Base-by-base conservation (phyloP, 1,140 invertebrate species). In the Kradibia gibbosae region DNA sequence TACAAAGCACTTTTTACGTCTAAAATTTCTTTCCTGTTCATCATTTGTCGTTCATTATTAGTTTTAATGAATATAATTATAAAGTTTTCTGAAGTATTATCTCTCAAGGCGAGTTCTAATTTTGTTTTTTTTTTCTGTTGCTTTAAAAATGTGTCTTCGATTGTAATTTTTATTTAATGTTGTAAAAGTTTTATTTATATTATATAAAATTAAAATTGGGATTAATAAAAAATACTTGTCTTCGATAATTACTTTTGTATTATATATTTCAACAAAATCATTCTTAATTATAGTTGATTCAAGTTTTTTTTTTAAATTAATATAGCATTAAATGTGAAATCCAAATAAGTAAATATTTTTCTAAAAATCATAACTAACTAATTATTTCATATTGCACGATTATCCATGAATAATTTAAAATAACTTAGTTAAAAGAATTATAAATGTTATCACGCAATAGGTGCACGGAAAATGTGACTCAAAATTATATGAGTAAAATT, bases 181-280 rank as follows among this genome's bases (percentile, higher is more conserved):
- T 85, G 83, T 85, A 82, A 88, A 86, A 85, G 85, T 87, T 82
- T 86, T 89, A 89, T 89, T 89, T 89, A 89, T 88, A 86, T 78
- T 83, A 85, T 83, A 84, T 86, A 83, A 78, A 77, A 78, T 77
- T 85, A 86, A 87, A 76, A 86, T 85, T 88, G 87, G 86, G 85
- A 85, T 87, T 85, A 89, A 88, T 89, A 88, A 89, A 89, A 71
- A 79, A 87, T 85, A 88, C 84, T 83, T 86, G 78, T 84, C 83
- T 82, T 84, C 79, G 81, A 50, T 57, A 76, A 73, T 39, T 48
- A 7, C 3, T 31, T 28, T 25, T 48, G 31, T 25, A 70, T 45
- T 65, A 36, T 4, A 36, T 65, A 65, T 34, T 36, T 25, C 3
- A 36, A 65, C 17, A 25, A 65, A 39, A 67, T 20, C 62, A n/a